Conservation (phyloP, 2,888 invertebrate genomes). For the Lepeophtheirus nordmannii region DNA sequence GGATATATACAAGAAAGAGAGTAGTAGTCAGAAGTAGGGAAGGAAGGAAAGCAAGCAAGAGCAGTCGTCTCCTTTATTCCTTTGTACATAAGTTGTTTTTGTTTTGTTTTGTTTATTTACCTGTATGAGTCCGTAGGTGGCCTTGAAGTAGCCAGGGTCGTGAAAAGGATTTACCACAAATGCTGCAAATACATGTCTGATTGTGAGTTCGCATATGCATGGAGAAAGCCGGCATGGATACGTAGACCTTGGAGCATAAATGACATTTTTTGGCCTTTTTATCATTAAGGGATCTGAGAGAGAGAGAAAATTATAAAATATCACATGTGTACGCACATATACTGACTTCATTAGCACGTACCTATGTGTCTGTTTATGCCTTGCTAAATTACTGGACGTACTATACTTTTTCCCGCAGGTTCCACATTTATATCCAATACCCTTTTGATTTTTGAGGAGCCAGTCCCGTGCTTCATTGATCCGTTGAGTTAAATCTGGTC, state of each 20-base stretch:
- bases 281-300: conserved; percentile 17
- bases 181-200: conserved; percentile 67
- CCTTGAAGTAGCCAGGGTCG: conserved; percentile 78
- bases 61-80: too few relatives aligned
- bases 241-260: conserved; percentile 72
- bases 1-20: background rate
- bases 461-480: background rate
- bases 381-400: conserved; percentile 40
- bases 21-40: too few relatives aligned
- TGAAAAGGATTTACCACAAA: conserved; percentile 73
- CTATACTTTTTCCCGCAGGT: conserved; percentile 41
- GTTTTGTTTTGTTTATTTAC: conserved; percentile 36
- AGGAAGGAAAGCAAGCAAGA: too few relatives aligned
- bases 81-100: too few relatives aligned
- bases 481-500: background rate
- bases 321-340: too few relatives aligned
- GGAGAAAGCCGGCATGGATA: conserved; percentile 71
- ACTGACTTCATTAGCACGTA: background rate
- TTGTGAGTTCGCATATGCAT: conserved; percentile 71
- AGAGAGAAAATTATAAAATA: too few relatives aligned
- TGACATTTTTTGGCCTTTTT: conserved; percentile 54
- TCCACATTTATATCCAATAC: conserved; percentile 23
- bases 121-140: conserved; percentile 75
- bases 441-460: background rate
- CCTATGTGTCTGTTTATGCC: conserved; percentile 36